phyloP scores from a whole-genome alignment of 2,797 vertebrate genomes.

The Enteromius fasciolatus region DNA sequence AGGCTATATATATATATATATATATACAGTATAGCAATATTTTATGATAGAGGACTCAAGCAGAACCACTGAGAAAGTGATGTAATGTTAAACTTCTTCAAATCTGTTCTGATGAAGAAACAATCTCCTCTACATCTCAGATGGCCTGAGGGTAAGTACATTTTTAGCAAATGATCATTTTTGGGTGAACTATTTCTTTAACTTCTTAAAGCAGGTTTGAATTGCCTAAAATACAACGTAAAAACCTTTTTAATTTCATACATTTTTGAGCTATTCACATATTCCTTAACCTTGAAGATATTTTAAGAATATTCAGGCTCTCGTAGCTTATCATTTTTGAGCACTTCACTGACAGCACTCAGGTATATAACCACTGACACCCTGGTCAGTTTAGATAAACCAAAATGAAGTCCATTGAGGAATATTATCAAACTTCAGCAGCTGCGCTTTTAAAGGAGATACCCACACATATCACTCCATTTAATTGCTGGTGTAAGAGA shows the following conservation, averaged over 20 bases:
- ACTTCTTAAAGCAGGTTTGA: not conserved
- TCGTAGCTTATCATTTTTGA: constrained; percentile 41
- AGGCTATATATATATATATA: too few species aligned
- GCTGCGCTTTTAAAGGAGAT: constrained; percentile 51
- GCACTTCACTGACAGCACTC: constrained; percentile 47
- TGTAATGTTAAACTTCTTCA: not conserved
- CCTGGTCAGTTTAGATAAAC: constrained; percentile 39
- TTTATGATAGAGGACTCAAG: not conserved
- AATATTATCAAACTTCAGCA: constrained; percentile 61
- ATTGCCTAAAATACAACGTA: not conserved
- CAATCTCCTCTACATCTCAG: not conserved
- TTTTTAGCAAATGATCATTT: not conserved
- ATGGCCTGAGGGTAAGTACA: not conserved
- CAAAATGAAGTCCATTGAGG: constrained; percentile 51
- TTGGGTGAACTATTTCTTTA: not conserved
- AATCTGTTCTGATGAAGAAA: not conserved
- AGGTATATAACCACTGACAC: constrained; percentile 35
- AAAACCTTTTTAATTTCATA: constrained; percentile 16
- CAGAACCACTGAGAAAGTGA: not conserved
- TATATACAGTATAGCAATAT: too few species aligned
- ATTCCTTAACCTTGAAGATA: constrained; percentile 17
- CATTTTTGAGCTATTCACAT: constrained; percentile 28
- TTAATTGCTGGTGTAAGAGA: constrained; percentile 51
- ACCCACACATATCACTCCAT: constrained; percentile 46
- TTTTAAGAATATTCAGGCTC: constrained; percentile 40